A percentile compares a stretch with the other conserved stretches of the same genome.
Evolutionary conservation across 2,888 invertebrate species (phyloP).

Genomic region (Gymnocheta viridis): DNA sequence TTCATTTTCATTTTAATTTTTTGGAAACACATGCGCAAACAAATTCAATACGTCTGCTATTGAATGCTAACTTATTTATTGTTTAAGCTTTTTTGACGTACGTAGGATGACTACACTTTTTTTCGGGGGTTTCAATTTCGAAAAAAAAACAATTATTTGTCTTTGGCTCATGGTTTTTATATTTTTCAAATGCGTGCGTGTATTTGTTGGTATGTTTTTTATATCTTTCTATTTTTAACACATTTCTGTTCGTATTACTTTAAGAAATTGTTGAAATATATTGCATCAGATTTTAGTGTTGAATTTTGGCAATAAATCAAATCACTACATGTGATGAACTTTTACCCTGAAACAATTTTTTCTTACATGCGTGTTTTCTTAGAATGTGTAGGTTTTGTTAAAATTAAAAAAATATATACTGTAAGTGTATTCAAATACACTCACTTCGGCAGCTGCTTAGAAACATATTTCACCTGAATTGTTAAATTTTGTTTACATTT

Average conservation of each 20-base stretch:
- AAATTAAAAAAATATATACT: no score
- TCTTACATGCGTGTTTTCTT: background rate
- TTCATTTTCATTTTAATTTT: background rate
- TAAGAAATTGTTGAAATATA: conserved; percentile 37
- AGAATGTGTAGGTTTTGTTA: background rate
- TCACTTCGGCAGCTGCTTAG: no score
- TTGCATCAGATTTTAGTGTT: conserved; percentile 56
- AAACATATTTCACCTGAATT: no score
- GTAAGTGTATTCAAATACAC: no score
- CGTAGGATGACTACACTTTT: conserved; percentile 27
- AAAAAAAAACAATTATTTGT: background rate
- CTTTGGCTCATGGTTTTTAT: conserved; percentile 4
- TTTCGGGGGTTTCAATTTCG: conserved; percentile 5
- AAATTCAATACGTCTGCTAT: conserved; percentile 15
- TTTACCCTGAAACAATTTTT: background rate
- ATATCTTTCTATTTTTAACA: conserved; percentile 1
- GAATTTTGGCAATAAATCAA: background rate
- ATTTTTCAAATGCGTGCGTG: conserved; percentile 1
- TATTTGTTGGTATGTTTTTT: background rate
- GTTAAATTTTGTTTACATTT: no score
- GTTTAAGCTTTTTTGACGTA: conserved; percentile 3
- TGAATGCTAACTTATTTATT: conserved; percentile 7
- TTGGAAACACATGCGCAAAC: background rate
- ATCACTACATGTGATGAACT: background rate
- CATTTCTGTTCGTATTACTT: conserved; percentile 34